A percentile compares a stretch with the other conserved stretches of the same genome.
Evolutionary conservation across 2,113 vertebrate species (phyloP).

Genomic region (Tyrannus savana): DNA sequence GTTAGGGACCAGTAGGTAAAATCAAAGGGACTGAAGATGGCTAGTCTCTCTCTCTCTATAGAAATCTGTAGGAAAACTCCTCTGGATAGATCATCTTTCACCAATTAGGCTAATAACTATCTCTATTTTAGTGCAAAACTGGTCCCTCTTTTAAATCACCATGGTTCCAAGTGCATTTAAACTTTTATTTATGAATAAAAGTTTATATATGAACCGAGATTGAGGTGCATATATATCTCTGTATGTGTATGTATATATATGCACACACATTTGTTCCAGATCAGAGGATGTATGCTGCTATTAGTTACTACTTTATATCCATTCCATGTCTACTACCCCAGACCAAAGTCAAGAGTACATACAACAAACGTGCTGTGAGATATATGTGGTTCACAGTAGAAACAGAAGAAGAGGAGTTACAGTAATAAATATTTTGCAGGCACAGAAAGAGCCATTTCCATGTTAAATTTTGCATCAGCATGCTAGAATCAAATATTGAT

Average conservation of each 20-base stretch:
- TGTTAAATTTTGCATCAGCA: neutral
- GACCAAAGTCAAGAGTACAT: neutral
- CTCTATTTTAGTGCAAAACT: neutral
- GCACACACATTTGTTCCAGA: neutral
- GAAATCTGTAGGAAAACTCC: neutral
- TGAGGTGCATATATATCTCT: neutral
- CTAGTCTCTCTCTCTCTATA: neutral
- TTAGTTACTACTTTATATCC: neutral
- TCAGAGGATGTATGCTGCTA: neutral
- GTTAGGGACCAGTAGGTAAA: neutral
- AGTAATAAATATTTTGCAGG: neutral
- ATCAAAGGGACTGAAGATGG: neutral
- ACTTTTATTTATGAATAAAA: neutral
- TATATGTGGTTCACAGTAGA: neutral
- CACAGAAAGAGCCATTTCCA: neutral
- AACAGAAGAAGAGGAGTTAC: neutral
- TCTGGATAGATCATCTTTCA: neutral
- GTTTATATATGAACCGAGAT: neutral
- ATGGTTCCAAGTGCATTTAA: neutral
- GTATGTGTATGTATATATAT: fast-evolving
- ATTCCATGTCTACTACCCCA: neutral
- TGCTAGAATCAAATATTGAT: neutral
- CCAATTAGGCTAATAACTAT: neutral
- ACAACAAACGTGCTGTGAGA: neutral
- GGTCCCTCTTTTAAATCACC: neutral